These are phyloP conservation scores for Orthosia incerta DNA, from an alignment of 2,888 invertebrate genomes.

Conservation along the genomic window DNA sequence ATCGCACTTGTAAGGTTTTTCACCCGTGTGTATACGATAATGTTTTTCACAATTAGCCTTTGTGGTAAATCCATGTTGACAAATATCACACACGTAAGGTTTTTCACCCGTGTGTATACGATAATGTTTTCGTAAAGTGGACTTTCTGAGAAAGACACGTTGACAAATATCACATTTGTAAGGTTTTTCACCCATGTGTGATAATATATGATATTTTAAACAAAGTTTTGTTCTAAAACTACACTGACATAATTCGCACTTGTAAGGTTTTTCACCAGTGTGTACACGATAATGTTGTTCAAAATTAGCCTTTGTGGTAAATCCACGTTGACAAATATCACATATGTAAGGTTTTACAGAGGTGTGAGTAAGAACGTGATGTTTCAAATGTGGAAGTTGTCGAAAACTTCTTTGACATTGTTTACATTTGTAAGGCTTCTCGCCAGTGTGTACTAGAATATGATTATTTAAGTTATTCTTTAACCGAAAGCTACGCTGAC, in stretches of 20 bases:
- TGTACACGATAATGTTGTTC: not conserved
- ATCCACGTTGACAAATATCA: constrained; percentile 5
- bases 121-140: not conserved
- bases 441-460: constrained; percentile 22
- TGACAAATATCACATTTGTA: not conserved
- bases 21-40: not conserved
- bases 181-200: not conserved
- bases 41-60: not conserved
- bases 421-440: constrained; percentile 29
- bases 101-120: not conserved
- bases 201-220: not conserved
- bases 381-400: constrained; percentile 4
- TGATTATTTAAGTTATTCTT: constrained; percentile 9
- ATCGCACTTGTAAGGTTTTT: not conserved
- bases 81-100: not conserved
- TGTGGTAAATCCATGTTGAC: not conserved
- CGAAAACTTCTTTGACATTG: constrained; percentile 18
- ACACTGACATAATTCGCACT: constrained; percentile 1
- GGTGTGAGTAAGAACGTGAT: constrained; percentile 20
- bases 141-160: not conserved
- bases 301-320: not conserved
- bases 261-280: not conserved
- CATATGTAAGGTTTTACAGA: constrained; percentile 22
- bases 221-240: not conserved
- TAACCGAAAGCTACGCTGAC: constrained; percentile 20